Percentiles rank a stretch among this genome's conserved stretches.
phyloP scores from a whole-genome alignment of 2,797 vertebrate species.

The Eremophila alpestris region DNA sequence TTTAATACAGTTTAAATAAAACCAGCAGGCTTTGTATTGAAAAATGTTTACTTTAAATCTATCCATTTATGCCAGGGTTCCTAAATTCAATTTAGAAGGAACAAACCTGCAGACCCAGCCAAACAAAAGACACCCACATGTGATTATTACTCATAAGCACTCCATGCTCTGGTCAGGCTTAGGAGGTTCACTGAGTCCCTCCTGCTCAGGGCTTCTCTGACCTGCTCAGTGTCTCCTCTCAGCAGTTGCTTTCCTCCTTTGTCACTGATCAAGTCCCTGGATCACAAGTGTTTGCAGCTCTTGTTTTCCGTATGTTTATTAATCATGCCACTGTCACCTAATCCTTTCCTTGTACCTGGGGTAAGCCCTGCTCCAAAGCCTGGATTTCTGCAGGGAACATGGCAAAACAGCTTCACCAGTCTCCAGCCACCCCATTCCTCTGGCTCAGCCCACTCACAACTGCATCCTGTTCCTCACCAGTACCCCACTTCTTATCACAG shows the following conservation, averaged over 20 bases:
- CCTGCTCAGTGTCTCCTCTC: neutral
- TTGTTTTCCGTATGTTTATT: neutral
- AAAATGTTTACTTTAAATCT: neutral
- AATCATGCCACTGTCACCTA: neutral
- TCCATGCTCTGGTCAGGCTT: neutral
- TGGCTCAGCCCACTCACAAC: neutral
- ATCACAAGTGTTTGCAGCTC: neutral
- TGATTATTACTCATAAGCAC: neutral
- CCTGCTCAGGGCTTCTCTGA: neutral
- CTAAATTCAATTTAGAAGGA: neutral
- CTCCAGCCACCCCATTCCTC: neutral
- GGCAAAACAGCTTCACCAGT: neutral
- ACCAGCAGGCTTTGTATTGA: neutral
- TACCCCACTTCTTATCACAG: slow-evolving; percentile 11
- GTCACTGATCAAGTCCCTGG: neutral
- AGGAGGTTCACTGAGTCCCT: neutral
- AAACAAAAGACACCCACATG: neutral
- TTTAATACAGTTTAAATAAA: neutral
- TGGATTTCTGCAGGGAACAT: neutral
- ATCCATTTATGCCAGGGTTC: neutral
- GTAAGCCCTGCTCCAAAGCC: neutral
- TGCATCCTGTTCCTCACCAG: neutral
- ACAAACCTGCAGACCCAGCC: neutral
- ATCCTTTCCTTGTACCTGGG: neutral
- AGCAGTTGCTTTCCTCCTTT: neutral